A percentile compares a stretch with the other conserved stretches of the same genome.
phyloP scores from a whole-genome alignment of 2,888 invertebrate genomes.

The Hydrotaea diabolus region DNA sequence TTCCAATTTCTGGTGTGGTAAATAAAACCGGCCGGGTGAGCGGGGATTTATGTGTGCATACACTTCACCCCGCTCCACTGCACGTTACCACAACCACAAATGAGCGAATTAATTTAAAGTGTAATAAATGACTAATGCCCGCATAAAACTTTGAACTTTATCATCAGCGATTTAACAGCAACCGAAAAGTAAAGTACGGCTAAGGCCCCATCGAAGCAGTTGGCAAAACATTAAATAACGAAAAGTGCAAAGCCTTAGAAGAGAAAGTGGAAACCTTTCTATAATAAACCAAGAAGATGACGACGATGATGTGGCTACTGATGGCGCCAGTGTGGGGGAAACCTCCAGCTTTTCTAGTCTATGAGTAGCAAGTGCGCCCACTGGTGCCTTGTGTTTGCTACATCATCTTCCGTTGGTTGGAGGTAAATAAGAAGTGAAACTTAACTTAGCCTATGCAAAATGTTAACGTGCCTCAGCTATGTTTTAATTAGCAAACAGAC shows the following conservation, averaged over 20 bases:
- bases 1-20: neutral
- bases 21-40: neutral
- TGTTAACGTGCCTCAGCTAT: slow-evolving; percentile 27
- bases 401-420: slow-evolving; percentile 33
- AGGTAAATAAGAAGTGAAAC: slow-evolving; percentile 27
- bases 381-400: neutral
- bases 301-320: slow-evolving; percentile 31
- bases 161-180: slow-evolving; percentile 67
- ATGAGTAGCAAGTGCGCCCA: neutral
- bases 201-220: slow-evolving; percentile 46
- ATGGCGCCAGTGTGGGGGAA: slow-evolving; percentile 30
- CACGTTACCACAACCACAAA: slow-evolving; percentile 64
- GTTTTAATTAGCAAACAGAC: slow-evolving; percentile 53
- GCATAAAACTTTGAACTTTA: slow-evolving; percentile 69
- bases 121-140: slow-evolving; percentile 70
- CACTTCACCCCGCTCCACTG: slow-evolving; percentile 26
- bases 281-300: slow-evolving; percentile 11
- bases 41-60: neutral
- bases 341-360: slow-evolving; percentile 27
- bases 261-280: slow-evolving; percentile 19
- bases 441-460: slow-evolving; percentile 42
- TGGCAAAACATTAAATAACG: slow-evolving; percentile 42
- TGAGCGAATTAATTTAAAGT: slow-evolving; percentile 70
- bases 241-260: neutral
- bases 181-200: slow-evolving; percentile 57